Evolutionary conservation across 2,888 invertebrate genomes (phyloP), one percentile per base, ranked within the genome.

Genomic region (Tipula lateralis): DNA sequence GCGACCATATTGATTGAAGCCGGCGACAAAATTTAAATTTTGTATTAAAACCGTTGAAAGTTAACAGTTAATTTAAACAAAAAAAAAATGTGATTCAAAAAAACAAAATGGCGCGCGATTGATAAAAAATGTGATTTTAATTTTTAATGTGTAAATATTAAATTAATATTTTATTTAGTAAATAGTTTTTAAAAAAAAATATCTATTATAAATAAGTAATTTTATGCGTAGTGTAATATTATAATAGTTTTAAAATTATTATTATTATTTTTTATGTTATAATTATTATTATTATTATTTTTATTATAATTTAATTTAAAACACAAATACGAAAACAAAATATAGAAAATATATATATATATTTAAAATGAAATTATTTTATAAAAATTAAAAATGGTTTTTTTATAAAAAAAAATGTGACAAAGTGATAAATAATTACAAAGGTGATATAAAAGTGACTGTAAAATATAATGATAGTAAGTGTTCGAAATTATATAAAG

Each of bases 1-100:
- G 95, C 91, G 95, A 87, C 95, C 95, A 85, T 95, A 95, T 91
- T 95, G 88, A 88, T 82, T n/a, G 82, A n/a, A 2, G n/a, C 24
- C 13, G 3, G n/a, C 24, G 66, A 16, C 24, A 9, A 7, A 2
- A 12, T 66, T 80, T 80, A 30, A 82, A 82, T 30, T 30, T 82
- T 13, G 30, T 30, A 82, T 24, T 24, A 6, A 9, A 24, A 66
- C 19, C 66, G 66, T 66, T 66, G 82, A 82, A 16, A 82, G 32
- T 30, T 82, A 32, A 82, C 29, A n/a, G n/a, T n/a, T n/a, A n/a
- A n/a, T n/a, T n/a, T n/a, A n/a, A n/a, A 30, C 13, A 7, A 82
- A 30, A 29, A 16, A 30, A 5, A 30, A 82, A 82, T 82, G 82
- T 82, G 82, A 82, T 82, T 82, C 4, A 30, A 30, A 16, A 13